phyloP scores from a whole-genome alignment of 1,140 invertebrate genomes.

The Scaptomyza pallida region DNA sequence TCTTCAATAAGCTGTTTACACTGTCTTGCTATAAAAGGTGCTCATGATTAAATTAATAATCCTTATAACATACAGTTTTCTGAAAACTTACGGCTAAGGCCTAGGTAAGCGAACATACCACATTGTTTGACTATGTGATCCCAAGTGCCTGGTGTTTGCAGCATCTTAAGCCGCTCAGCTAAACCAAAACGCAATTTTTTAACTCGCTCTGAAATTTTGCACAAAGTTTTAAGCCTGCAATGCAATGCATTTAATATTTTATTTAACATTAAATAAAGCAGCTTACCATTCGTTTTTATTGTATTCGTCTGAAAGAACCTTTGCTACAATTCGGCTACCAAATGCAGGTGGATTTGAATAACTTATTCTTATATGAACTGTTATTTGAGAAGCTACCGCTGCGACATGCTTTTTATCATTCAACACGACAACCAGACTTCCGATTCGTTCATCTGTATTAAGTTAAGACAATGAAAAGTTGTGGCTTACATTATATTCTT shows the following conservation, averaged over 20 bases:
- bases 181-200: constrained; percentile 93
- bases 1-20: constrained; percentile 13
- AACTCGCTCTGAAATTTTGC: constrained; percentile 98
- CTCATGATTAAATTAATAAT: background rate
- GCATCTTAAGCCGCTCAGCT: constrained; percentile 90
- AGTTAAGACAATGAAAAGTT: background rate
- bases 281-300: constrained; percentile 92
- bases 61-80: no score
- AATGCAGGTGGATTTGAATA: constrained; percentile 99
- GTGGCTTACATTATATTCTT: no score
- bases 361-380: constrained; percentile 96
- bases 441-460: constrained; percentile 89
- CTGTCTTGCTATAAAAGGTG: constrained; percentile 12
- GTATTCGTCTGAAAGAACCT: constrained; percentile 90
- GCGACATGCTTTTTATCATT: constrained; percentile 91
- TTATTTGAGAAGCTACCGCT: constrained; percentile 95
- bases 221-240: constrained; percentile 3
- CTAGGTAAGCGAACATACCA: constrained; percentile 99
- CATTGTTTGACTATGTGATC: constrained; percentile 98
- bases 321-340: constrained; percentile 94
- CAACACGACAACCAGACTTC: constrained; percentile 93
- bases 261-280: background rate
- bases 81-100: constrained; percentile 74
- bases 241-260: no score
- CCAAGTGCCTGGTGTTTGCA: constrained; percentile 94